Percentiles rank a stretch among this genome's conserved stretches.
Evolutionary conservation across 2,797 vertebrate species (phyloP).

Genomic region (Ceyx erithaca): DNA sequence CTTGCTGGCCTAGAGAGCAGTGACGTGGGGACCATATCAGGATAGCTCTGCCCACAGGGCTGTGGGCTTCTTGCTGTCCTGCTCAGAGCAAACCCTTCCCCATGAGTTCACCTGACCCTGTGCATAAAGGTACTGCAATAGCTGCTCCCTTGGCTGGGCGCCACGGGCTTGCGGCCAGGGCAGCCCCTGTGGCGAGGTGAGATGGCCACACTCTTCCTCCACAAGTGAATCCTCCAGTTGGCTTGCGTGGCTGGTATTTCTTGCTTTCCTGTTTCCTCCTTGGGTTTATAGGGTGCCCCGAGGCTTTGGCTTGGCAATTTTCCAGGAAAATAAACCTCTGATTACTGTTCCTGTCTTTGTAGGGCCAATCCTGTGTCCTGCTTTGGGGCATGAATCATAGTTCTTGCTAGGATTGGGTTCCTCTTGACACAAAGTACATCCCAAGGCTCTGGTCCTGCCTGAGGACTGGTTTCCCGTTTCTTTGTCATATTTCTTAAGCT

Average conservation of each 20-base stretch:
- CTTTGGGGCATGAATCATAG: constrained; percentile 25
- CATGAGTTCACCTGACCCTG: rapidly evolving
- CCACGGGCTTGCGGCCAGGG: rapidly evolving
- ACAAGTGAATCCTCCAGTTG: background rate
- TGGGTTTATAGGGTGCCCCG: background rate
- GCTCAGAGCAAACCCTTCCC: background rate
- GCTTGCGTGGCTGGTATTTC: constrained; percentile 40
- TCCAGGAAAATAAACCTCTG: constrained; percentile 32
- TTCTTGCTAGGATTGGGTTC: constrained; percentile 15
- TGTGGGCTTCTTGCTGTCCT: background rate
- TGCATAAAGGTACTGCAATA: background rate
- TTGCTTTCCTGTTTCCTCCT: constrained; percentile 40
- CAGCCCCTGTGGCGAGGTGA: background rate
- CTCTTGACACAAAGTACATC: background rate
- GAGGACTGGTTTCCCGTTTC: background rate
- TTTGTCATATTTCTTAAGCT: background rate
- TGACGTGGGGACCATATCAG: rapidly evolving
- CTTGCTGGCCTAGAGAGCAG: background rate
- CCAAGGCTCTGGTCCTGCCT: background rate
- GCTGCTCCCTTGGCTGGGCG: background rate
- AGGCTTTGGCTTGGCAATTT: constrained; percentile 28
- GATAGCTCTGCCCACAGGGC: background rate
- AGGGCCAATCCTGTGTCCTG: background rate
- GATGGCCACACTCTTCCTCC: background rate
- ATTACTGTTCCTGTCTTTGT: background rate